Evolutionary conservation across 1,140 invertebrate species (phyloP), one percentile per base, ranked within the genome.

Genomic region (Drosophila insularis): DNA sequence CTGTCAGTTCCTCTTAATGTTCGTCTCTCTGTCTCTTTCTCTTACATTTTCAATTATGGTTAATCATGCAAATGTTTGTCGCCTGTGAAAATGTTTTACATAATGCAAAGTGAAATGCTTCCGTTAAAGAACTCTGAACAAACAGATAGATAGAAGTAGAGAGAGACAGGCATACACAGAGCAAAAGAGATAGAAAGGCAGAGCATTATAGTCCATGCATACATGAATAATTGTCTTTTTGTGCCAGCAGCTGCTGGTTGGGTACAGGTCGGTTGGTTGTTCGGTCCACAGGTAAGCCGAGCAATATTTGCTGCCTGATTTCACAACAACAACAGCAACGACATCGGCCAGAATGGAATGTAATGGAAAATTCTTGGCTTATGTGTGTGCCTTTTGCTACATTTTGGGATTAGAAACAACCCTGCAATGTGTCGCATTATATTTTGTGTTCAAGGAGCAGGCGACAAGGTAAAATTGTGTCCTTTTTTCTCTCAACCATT

Each of bases 21-120:
- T 55, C n/a, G 21, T 17, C 17, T 50, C 43, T 21, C 43, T 50
- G 13, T 54, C 35, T 11, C 61, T 37, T 67, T 69, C 78, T 87
- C 81, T 78, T 68, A 72, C 67, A 82, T 87, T 86, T 86, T 86
- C 84, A 86, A 86, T 86, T 89, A 86, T 89, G 82, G 84, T 86
- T 89, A 86, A 86, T 86, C 82, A 86, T 86, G 82, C 84, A 86
- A 86, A 86, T 86, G 84, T 87, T 86, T 86, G 82, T 87, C 82
- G 82, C 82, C 82, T 86, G 69, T 69, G 84, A 79, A 82, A 87
- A 89, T 89, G 82, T 76, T 86, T 86, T 86, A 89, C 82, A 89
- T 86, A 86, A 86, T 86, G 82, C 82, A 86, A 87, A 89, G 79
- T 89, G 82, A 86, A 87, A 82, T 81, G 81, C 63, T 56, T 56